Evolutionary conservation across 1,140 invertebrate species (phyloP), one percentile per base, ranked within the genome.

Genomic region (Schlechtendalia chinensis): DNA sequence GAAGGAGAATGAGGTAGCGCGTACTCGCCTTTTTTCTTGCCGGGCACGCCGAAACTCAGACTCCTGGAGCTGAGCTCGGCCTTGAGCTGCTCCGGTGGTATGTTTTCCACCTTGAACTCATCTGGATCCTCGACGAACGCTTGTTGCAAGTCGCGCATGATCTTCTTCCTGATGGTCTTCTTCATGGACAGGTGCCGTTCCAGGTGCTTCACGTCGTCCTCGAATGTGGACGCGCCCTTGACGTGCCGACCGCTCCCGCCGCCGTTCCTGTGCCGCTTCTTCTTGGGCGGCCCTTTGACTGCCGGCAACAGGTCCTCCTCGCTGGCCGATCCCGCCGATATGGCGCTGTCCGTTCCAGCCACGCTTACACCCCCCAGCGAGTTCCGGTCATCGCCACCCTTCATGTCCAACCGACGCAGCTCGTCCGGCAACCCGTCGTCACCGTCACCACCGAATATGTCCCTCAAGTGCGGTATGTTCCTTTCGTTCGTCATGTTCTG

Each of bases 141-240:
- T 83, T 92, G 90, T 83, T 91, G 90, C 63, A 94, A 87, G 84
- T 94, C 92, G 10, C 93, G 87, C 91, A 93, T 94, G 83, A 94
- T 93, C 86, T 94, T 93, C 86, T 93, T 94, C 59, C 92, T 86
- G 81, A 94, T 93, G 10, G 92, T 94, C 85, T 94, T 94, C 87
- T 94, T 94, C 93, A 94, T 94, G 82, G 92, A 93, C 77, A 94
- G 87, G 85, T 94, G 92, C 81, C 92, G 87, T 84, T 94, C 93
- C 58, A 94, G 85, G 14, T 93, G 92, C 84, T 93, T 92, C 24
- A 92, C 90, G 84, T 93, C 91, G 24, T 88, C 90, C 82, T 91
- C 91, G 12, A 88, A 88, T 81, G 90, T 86, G 3, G 89, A 89
- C 82, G 89, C 88, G 83, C 87, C 89, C 83, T 90, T 89, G 63